Evolutionary conservation across 2,888 invertebrate genomes (phyloP), one percentile per base, ranked within the genome.

Genomic region (Ormyrus rosae): DNA sequence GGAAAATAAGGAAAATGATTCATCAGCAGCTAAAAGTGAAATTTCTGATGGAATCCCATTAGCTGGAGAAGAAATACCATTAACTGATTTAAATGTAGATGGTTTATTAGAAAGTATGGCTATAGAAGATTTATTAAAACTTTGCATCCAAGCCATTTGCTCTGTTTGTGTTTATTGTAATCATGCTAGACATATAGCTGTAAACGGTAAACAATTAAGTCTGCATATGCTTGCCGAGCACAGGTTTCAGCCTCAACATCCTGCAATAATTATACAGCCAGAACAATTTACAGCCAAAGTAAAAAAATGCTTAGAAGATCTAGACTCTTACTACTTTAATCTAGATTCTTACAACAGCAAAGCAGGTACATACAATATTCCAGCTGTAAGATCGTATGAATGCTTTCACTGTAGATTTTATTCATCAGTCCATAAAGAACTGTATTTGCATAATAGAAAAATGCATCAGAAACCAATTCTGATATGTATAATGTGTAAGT

Each of bases 341-440:
- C 91, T 95, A 76, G 94, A 95, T 86, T 93, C 94, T 19, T 95
- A 94, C 86, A 95, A 94, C 86, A 94, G 93, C 87, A 90, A 92
- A 61, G 93, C 93, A 58, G 94, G 92, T 82, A 89, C 89, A 45
- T 88, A 89, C 83, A 85, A 89, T 76, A 82, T 91, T 87, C 83
- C 91, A 87, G 93, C 93, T 13, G 94, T 95, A 78, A 94, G 95
- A 83, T 92, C 93, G 9, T 97, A 96, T 90, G 96, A 96, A 91
- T 97, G 97, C 91, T 96, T 96, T 91, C 96, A 96, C 86, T 97
- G 97, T 91, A 94, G 95, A 85, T 96, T 94, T 89, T 93, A 94
- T 86, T 95, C 96, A 80, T 91, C 93, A 72, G 92, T 95, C 78
- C 96, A 96, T 89, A 96, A 96, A 91, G 96, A 97, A 91, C 93